Base-by-base conservation (phyloP, 2,888 invertebrate species). In the Andrena fulva region DNA sequence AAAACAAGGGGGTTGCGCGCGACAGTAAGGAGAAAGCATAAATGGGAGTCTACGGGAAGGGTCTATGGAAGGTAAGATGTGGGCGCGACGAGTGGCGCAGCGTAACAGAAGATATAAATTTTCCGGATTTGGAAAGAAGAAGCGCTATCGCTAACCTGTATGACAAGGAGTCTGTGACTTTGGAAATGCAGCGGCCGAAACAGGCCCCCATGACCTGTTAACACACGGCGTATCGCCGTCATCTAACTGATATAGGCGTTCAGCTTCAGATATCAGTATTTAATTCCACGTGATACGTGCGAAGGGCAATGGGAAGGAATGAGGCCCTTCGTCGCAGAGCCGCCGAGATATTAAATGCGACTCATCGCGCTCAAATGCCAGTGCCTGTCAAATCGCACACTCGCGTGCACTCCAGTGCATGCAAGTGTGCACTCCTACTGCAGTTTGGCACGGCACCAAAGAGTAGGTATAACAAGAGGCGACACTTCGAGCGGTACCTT, bases 191-290 rank as follows among this genome's bases (percentile, higher is more conserved):
- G 89, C 93, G 94, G 90, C 94, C 94, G 89, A 95, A 93, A 92
- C 95, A 95, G 93, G 94, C 95, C 92, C 95, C 95, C 95, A 95
- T 95, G 92, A 92, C 92, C 92, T 89, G 92, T 91, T 90, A 87
- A 89, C 82, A 81, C 77, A 86, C 89, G 89, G 88, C 89, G 84
- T 80, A 83, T 84, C 87, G 87, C 89, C 90, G 89, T 91, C 90
- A 91, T 91, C 91, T 91, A 91, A 91, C 81, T 78, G 87, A 85
- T 84, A 78, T 88, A 83, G 33, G 48, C 74, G 64, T 86, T 76
- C 86, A 67, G 74, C 63, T 86, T 76, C 86, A 67, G 74, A 87
- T 77, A 66, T 80, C 81, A 83, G 78, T 62, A 78, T 85, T 89
- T 74, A 89, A 89, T 77, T 86, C 74, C 81, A 86, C 86, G 85